phyloP scores from a whole-genome alignment of 2,113 vertebrate genomes.

The Oreochromis niloticus region DNA sequence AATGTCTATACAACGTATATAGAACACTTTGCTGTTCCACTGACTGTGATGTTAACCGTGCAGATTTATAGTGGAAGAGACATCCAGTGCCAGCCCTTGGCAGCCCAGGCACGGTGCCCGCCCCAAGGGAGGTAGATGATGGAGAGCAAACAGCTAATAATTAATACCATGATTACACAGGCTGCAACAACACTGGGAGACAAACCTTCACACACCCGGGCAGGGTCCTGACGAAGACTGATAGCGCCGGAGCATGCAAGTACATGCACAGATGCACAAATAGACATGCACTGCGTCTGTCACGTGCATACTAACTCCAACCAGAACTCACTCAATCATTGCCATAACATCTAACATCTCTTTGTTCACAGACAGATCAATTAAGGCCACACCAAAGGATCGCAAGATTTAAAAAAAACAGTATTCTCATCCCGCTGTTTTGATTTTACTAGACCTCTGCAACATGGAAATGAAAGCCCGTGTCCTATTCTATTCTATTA shows the following conservation, averaged over 20 bases:
- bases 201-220: conserved; percentile 61
- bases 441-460: conserved; percentile 5
- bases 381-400: conserved; percentile 17
- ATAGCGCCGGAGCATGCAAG: conserved; percentile 48
- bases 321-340: background rate
- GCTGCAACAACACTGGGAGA: conserved; percentile 70
- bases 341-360: conserved; percentile 1
- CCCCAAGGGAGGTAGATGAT: conserved; percentile 68
- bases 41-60: conserved; percentile 55
- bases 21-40: background rate
- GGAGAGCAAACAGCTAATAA: conserved; percentile 78
- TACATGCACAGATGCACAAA: conserved; percentile 51
- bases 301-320: background rate
- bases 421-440: conserved; percentile 14
- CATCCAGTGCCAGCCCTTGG: conserved; percentile 59
- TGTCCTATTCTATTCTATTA: background rate
- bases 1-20: background rate
- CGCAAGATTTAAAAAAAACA: conserved; percentile 1
- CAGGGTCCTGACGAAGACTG: conserved; percentile 68
- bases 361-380: conserved; percentile 23
- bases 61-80: conserved; percentile 66
- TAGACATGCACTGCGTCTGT: conserved; percentile 1
- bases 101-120: conserved; percentile 60
- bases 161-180: conserved; percentile 76
- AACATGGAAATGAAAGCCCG: background rate